Evolutionary conservation across 2,797 vertebrate genomes (phyloP), one percentile per base, ranked within the genome.

Genomic region (Liparis tanakae): DNA sequence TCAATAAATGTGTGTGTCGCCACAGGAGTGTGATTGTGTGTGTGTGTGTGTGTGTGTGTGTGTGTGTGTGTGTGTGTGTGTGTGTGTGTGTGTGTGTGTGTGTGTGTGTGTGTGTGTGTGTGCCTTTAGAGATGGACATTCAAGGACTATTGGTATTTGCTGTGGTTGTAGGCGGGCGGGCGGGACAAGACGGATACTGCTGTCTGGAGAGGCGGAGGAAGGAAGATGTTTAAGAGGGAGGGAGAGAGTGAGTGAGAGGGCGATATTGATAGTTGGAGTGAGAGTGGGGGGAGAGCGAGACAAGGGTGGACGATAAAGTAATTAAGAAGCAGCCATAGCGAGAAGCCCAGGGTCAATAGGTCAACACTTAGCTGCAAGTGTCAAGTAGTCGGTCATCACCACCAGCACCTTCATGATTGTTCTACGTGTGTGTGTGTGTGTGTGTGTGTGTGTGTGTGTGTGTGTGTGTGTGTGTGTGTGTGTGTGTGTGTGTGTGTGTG

Each of bases 321-420:
- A 87, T 91, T 89, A 88, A 70, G 79, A 74, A 74, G 64, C 73
- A 82, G 81, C 78, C 75, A 76, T 50, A 67, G 51, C 62, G 66
- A 79, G 74, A 83, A 44, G 67, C 71, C 58, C 4, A 0, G 57
- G 88, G 85, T 82, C 85, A 81, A 59, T 10, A 79, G 87, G 84
- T 84, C 87, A 87, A 83, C 79, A 87, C 84, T 86, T 80, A 81
- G 79, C 78, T 66, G 50, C 78, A 74, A 78, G 81, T 84, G 83
- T 91, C 87, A 91, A 87, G 80, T 65, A 78, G 82, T 51, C 72
- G 66, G 60, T 73, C 77, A 72, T 77, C 69, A 72, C 62, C 51
- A 67, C 20, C 67, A 76, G 57, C 59, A 76, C 71, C 78, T 81
- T 73, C 65, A 60, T 20, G 25, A 88, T 88, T 85, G 79, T 78